Percentiles rank a stretch among this genome's conserved stretches.
Conservation (phyloP, 2,888 invertebrate species). For the Luperina testacea region DNA sequence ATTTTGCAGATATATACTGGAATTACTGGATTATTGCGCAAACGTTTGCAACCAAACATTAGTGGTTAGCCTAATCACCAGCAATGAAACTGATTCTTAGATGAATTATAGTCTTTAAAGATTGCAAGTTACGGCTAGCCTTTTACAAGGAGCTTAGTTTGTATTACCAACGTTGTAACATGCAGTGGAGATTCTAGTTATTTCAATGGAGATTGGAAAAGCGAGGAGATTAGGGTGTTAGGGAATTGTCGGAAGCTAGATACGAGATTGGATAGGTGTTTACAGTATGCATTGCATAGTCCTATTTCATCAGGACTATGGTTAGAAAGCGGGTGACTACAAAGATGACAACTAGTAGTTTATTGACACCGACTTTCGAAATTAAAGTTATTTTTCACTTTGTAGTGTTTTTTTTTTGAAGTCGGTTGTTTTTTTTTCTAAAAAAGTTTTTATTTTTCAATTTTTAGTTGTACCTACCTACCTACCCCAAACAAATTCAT, state of each 20-base stretch:
- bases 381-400: too few species aligned
- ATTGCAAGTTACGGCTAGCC: constrained; percentile 48
- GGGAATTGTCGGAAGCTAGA: constrained; percentile 6
- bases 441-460: too few species aligned
- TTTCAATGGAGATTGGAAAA: constrained; percentile 21
- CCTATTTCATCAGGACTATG: not conserved
- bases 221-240: constrained; percentile 19
- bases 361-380: too few species aligned
- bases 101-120: constrained; percentile 70
- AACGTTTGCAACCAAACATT: constrained; percentile 72
- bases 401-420: too few species aligned
- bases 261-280: not conserved
- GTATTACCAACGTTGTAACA: constrained; percentile 27
- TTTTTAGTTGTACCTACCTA: too few species aligned
- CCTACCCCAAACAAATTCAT: too few species aligned
- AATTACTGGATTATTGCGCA: constrained; percentile 72
- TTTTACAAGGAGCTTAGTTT: constrained; percentile 55
- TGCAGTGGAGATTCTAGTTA: constrained; percentile 23
- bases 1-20: constrained; percentile 66
- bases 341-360: not conserved
- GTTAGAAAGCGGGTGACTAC: not conserved
- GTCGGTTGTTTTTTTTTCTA: too few species aligned
- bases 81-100: constrained; percentile 75
- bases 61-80: constrained; percentile 79
- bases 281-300: not conserved